Percentiles rank a stretch among this genome's conserved stretches.
These are phyloP conservation scores for Ascaphus truei DNA, from an alignment of 2,113 vertebrate genomes.

Conservation along the genomic window DNA sequence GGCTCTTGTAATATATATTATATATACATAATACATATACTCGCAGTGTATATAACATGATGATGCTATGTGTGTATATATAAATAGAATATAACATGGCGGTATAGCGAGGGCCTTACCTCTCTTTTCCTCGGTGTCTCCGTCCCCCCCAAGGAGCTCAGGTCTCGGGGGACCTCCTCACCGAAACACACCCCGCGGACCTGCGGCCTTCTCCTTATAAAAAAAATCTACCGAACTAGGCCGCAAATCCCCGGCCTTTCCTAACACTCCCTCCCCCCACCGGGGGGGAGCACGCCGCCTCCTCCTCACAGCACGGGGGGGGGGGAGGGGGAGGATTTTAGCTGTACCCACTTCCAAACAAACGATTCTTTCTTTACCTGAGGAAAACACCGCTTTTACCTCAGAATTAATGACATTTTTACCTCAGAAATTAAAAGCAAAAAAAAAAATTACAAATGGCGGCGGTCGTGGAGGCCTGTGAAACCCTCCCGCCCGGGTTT, in stretches of 20 bases:
- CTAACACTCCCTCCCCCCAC: not conserved
- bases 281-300: not conserved
- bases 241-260: constrained; percentile 32
- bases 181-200: not conserved
- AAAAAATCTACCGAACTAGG: constrained; percentile 44
- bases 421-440: constrained; percentile 17
- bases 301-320: not conserved
- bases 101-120: too few species aligned
- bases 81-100: too few species aligned
- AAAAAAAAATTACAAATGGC: not conserved
- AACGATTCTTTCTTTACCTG: too few species aligned
- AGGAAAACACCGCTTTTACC: too few species aligned
- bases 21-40: too few species aligned
- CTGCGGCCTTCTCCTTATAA: constrained; percentile 9
- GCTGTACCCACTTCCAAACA: too few species aligned
- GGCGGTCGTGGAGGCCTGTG: not conserved
- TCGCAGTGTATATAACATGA: too few species aligned
- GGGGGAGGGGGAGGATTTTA: constrained; percentile 32
- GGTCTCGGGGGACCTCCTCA: constrained; percentile 9
- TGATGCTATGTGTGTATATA: too few species aligned
- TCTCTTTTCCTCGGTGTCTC: constrained; percentile 24
- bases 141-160: constrained; percentile 10
- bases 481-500: constrained; percentile 53
- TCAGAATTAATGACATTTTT: not conserved
- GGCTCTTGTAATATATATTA: too few species aligned